phyloP scores from a whole-genome alignment of 2,113 vertebrate species.

The Tichodroma muraria region DNA sequence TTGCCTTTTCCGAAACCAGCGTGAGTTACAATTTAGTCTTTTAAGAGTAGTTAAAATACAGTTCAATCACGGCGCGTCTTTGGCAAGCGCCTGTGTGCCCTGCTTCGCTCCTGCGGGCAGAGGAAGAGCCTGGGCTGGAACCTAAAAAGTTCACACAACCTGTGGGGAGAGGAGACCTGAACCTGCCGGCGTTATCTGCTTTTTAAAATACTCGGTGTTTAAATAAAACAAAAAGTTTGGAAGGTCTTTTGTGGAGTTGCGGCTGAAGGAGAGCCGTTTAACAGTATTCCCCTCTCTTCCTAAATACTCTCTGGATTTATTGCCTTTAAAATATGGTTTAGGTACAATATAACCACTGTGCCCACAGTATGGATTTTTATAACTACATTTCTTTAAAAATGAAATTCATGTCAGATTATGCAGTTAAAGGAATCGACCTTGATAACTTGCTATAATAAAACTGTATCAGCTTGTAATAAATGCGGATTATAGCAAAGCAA shows the following conservation, averaged over 20 bases:
- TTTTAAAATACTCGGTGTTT: background rate
- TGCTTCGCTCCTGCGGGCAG: background rate
- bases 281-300: background rate
- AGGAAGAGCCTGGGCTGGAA: background rate
- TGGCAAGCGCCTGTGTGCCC: background rate
- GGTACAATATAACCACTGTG: constrained; percentile 41
- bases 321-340: constrained; percentile 49
- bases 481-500: constrained; percentile 85
- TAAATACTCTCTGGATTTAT: constrained; percentile 36
- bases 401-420: constrained; percentile 66
- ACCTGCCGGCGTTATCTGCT: background rate
- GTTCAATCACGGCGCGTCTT: background rate
- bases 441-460: constrained; percentile 67
- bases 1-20: background rate
- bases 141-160: background rate
- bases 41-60: background rate
- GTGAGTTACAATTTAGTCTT: background rate
- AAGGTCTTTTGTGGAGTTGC: background rate
- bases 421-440: constrained; percentile 66
- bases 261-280: background rate
- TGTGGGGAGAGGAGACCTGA: background rate
- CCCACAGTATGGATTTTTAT: constrained; percentile 59
- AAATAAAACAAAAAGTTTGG: constrained; percentile 1
- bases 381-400: constrained; percentile 63
- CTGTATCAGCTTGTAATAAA: constrained; percentile 80